These are phyloP conservation scores for Macroglossus sobrinus DNA, from an alignment of 2,113 vertebrate species.

Conservation along the genomic window DNA sequence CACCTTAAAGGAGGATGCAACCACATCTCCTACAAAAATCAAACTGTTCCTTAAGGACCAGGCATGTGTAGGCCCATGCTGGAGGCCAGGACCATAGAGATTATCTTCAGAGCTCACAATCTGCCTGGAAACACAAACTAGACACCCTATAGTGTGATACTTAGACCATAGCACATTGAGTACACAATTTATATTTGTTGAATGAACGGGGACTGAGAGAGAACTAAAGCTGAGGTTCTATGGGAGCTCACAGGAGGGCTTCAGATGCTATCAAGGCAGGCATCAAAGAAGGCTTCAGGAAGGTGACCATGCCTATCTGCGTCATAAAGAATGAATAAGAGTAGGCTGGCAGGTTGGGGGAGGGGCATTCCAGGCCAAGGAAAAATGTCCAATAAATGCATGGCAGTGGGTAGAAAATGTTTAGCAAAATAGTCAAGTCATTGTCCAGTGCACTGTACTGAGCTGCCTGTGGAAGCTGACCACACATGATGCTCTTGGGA, in stretches of 20 bases:
- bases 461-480: background rate
- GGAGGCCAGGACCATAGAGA: background rate
- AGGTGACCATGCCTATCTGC: background rate
- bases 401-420: constrained; percentile 55
- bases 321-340: background rate
- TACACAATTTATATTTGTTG: background rate
- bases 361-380: background rate
- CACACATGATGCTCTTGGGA: background rate
- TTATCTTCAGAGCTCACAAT: background rate
- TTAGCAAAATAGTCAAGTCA: constrained; percentile 24
- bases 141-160: background rate
- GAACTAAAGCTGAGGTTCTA: background rate
- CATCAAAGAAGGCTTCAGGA: background rate
- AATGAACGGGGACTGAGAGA: background rate
- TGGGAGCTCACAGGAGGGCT: background rate
- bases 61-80: background rate
- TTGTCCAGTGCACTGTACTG: background rate
- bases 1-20: background rate
- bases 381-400: constrained; percentile 29
- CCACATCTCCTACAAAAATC: background rate
- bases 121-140: background rate
- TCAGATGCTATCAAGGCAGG: background rate
- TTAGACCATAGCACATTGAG: background rate
- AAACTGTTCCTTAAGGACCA: background rate
- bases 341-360: constrained; percentile 2